phyloP scores from a whole-genome alignment of 1,140 invertebrate genomes.

The Drosophila bifasciata region DNA sequence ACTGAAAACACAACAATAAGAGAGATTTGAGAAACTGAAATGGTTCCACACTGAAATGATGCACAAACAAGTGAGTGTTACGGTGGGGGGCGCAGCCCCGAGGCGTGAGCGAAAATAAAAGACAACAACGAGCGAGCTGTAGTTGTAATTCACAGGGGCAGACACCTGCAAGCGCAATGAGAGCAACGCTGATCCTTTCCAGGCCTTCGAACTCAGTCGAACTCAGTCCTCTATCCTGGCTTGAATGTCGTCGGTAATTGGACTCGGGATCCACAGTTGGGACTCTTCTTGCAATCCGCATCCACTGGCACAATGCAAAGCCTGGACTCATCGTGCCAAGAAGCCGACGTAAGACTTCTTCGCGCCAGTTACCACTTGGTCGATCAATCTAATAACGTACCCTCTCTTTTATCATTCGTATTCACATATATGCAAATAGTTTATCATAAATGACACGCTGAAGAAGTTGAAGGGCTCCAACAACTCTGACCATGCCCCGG shows the following conservation, averaged over 20 bases:
- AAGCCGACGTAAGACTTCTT: conserved; percentile 85
- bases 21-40: too few relatives aligned
- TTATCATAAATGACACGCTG: conserved; percentile 84
- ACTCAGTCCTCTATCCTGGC: conserved; percentile 48
- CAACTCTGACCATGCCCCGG: conserved; percentile 60
- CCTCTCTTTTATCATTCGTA: conserved; percentile 4
- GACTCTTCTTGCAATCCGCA: conserved; percentile 83
- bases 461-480: conserved; percentile 82
- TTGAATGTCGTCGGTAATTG: conserved; percentile 78
- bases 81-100: conserved; percentile 3
- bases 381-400: background rate
- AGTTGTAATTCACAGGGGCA: conserved; percentile 63
- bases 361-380: background rate
- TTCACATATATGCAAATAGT: conserved; percentile 48
- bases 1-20: conserved; percentile 11
- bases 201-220: conserved; percentile 47
- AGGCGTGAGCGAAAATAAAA: conserved; percentile 45
- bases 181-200: conserved; percentile 62
- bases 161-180: conserved; percentile 73
- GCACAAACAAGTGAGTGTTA: conserved; percentile 37
- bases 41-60: conserved; percentile 11
- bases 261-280: conserved; percentile 33
- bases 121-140: conserved; percentile 53
- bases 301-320: conserved; percentile 86
- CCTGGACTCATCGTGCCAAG: conserved; percentile 87